Percentiles rank a stretch among this genome's conserved stretches.
Conservation (phyloP, 1,140 invertebrate species). For the Melitaea cinxia region DNA sequence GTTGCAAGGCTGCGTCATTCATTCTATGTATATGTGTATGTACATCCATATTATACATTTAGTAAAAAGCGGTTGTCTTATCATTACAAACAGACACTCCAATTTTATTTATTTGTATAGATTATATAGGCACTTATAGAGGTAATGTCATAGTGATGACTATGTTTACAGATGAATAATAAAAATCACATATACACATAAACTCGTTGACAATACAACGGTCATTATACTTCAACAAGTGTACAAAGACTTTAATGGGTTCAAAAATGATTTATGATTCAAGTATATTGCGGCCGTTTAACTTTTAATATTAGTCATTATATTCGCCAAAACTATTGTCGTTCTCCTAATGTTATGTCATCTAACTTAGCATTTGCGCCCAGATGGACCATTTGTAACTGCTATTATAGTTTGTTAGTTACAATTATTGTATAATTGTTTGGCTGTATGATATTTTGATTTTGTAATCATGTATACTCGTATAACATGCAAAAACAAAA, state of each 20-base stretch:
- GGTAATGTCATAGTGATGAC: too few relatives aligned
- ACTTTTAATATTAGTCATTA: constrained; percentile 15
- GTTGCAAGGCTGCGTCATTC: too few relatives aligned
- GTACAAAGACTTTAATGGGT: neutral
- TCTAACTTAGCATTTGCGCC: constrained; percentile 15
- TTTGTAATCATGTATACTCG: neutral
- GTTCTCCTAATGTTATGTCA: constrained; percentile 20
- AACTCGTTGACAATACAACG: neutral
- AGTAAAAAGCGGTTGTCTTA: too few relatives aligned
- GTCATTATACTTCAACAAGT: neutral
- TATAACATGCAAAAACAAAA: too few relatives aligned
- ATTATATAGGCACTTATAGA: too few relatives aligned
- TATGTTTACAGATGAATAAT: too few relatives aligned
- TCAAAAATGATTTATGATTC: constrained; percentile 13
- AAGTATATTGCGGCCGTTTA: constrained; percentile 20
- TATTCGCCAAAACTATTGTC: constrained; percentile 21
- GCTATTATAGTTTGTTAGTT: constrained; percentile 10
- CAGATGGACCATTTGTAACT: constrained; percentile 24
- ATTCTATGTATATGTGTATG: too few relatives aligned
- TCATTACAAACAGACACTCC: too few relatives aligned
- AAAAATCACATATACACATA: too few relatives aligned
- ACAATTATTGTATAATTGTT: constrained; percentile 3
- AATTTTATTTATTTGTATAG: too few relatives aligned
- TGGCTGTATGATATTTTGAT: neutral
- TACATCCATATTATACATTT: too few relatives aligned